Evolutionary conservation across 2,113 vertebrate species (phyloP), one percentile per base, ranked within the genome.

Genomic region (Tragelaphus strepsiceros): DNA sequence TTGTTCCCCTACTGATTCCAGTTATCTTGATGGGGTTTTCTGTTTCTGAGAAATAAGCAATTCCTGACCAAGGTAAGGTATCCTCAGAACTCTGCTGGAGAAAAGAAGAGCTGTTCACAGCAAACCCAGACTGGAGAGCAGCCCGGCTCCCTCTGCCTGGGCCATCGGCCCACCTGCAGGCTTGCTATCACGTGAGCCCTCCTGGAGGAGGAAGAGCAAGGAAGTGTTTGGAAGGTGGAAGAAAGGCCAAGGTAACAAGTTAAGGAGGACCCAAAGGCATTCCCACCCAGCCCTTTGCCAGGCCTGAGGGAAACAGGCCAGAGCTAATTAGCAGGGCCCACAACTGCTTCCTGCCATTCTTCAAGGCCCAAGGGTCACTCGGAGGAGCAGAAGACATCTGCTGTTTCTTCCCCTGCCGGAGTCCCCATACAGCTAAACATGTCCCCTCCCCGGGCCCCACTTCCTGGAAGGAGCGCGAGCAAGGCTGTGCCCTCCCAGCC

Each of bases 311-410:
- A 87, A 88, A 59, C 77, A 0, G 5, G 30, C 96, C 93, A 97
- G 35, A 77, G 5, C 97, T 92, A 87, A 91, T 97, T 77, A 97
- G 86, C 35, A 2, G 93, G 62, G 91, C 87, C 49, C 78, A 74
- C 59, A 54, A 84, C 67, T 0, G 0, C 61, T 98, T 98, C 98
- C 98, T 97, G 94, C 2, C 0, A 97, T 98, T 98, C 96, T 97
- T 98, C 89, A 81, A 93, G 71, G 78, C 86, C 80, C 81, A 7
- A 4, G 90, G 97, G 98, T 98, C 96, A 93, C 56, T 16, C 32
- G 0, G 89, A 49, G 95, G 90, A 93, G 88, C 96, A 97, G 89
- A 88, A 59, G 88, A 84, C 95, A 97, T 94, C 95, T 96, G 94
- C 77, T 91, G 13, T 83, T 87, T 46, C 88, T 95, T 90, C 82